phyloP scores from a whole-genome alignment of 2,888 invertebrate genomes.

The Acanthosepion pharaonis region DNA sequence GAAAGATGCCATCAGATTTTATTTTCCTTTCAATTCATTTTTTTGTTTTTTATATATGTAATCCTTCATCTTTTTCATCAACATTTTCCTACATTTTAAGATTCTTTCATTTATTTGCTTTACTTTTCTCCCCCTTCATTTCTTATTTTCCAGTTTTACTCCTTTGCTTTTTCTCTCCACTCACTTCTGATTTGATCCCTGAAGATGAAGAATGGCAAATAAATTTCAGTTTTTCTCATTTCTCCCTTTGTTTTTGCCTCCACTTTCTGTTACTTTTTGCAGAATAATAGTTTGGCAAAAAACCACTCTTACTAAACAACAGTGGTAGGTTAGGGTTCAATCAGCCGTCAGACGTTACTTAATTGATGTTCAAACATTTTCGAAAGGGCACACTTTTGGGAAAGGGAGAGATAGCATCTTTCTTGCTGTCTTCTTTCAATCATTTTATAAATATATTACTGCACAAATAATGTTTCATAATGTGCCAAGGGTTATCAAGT shows the following conservation, averaged over 20 bases:
- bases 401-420: not conserved
- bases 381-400: not conserved
- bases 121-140: not conserved
- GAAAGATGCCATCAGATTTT: too few relatives aligned
- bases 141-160: too few relatives aligned
- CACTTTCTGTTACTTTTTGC: not conserved
- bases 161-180: not conserved
- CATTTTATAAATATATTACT: slow-evolving; percentile 8
- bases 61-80: too few relatives aligned
- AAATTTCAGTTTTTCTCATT: not conserved
- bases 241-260: not conserved
- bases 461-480: not conserved
- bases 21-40: too few relatives aligned
- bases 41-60: too few relatives aligned
- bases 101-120: not conserved
- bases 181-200: not conserved
- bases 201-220: not conserved
- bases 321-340: not conserved
- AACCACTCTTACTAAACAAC: not conserved
- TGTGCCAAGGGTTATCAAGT: not conserved
- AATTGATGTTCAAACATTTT: slow-evolving; percentile 33
- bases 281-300: not conserved
- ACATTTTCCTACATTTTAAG: not conserved
- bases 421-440: not conserved
- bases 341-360: not conserved